Evolutionary conservation across 2,888 invertebrate species (phyloP), one percentile per base, ranked within the genome.

Genomic region (Blera fallax): DNA sequence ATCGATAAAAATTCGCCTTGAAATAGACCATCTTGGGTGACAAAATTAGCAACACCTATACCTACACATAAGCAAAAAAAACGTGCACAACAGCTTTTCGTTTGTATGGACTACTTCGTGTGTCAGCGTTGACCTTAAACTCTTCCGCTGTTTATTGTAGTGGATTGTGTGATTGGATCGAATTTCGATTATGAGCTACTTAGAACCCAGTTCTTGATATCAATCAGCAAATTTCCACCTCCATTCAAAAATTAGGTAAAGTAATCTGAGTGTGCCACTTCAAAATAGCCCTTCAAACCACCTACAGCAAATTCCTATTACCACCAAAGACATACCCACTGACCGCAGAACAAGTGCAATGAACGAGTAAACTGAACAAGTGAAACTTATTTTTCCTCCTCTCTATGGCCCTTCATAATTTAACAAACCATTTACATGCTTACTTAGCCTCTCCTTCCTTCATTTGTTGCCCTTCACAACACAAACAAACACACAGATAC

Each of bases 391-490:
- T 56, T 52, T 73, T 40, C 29, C 52, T 29, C 50, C 40, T 21
- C 37, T 48, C 48, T 69, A 60, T 67, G 56, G 16, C 60, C 69
- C 48, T 60, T 77, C 56, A 67, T 50, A 67, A 40, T 14, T 58
- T 3, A 48, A 50, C 60, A 69, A 58, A 18, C 16, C 24, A 37
- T 50, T 56, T 56, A 60, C 48, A 34, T 24, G 43, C 40, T 48
- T 32, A 50, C 52, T 60, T 60, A 43, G 52, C 50, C 77, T 21
- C 48, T 40, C 45, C 45, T 16, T 32, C 18, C 73, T 74, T 14
- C 37, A 74, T 62, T 29, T 40, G 56, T 45, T 79, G 76, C 81
- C 78, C 83, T 58, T 74, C 73, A 60, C 62, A n/a, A n/a, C 60
- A 54, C 72, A 76, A 58, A 29, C 16, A 70, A 52, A 54, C 56